Evolutionary conservation across 2,888 invertebrate genomes (phyloP).

Genomic region (Temnothorax rugatulus): DNA sequence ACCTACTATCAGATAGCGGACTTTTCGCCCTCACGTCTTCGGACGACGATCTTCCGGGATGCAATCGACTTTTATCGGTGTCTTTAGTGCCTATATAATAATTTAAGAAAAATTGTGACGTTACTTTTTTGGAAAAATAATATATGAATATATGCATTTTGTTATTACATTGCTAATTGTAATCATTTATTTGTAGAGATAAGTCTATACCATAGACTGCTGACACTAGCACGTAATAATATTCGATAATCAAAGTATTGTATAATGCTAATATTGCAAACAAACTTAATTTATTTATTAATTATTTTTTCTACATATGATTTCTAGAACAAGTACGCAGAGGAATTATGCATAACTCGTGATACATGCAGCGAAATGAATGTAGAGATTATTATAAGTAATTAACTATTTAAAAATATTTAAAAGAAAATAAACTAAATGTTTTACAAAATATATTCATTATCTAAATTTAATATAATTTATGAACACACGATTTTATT

Average conservation of each 20-base stretch:
- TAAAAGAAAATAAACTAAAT: not conserved
- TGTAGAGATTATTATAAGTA: not conserved
- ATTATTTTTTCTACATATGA: not conserved
- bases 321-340: not conserved
- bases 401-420: not conserved
- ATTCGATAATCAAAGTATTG: not conserved
- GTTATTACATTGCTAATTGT: not conserved
- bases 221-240: too few species aligned
- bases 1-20: conserved; percentile 78
- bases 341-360: not conserved
- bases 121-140: not conserved
- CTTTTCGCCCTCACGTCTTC: conserved; percentile 79
- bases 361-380: not conserved
- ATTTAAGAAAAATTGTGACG: not conserved
- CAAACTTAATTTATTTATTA: not conserved
- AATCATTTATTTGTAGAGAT: not conserved
- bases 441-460: not conserved
- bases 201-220: too few species aligned
- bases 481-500: not conserved
- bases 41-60: conserved; percentile 75
- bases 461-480: not conserved
- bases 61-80: conserved; percentile 79
- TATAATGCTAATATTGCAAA: not conserved
- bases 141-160: not conserved
- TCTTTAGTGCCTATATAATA: conserved; percentile 80